Base-by-base conservation (phyloP, 2,888 invertebrate genomes). In the Latrodectus elegans region DNA sequence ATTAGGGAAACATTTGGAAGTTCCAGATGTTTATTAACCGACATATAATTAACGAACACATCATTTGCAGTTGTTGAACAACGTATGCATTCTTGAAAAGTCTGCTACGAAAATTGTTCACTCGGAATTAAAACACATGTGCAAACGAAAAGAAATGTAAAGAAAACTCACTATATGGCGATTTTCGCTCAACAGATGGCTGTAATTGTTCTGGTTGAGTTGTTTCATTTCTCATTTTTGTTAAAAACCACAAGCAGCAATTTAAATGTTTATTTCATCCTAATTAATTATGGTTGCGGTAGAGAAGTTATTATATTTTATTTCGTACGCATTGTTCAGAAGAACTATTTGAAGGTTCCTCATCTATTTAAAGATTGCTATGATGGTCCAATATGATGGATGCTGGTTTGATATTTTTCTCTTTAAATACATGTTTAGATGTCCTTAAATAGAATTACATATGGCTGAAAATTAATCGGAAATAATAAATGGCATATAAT, bases 21-120 rank as follows among this genome's bases (percentile, higher is more conserved):
- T 75, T 68, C 38, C 75, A 82, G 55, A 75, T 82, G 82, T 82
- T 82, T 82, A 82, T 70, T 75, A 82, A 60, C 74, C 74, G 60
- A 55, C 51, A 55, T 55, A 82, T 82, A 82, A 82, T 82, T 82
- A 82, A 82, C 71, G 70, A 11, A 11, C 22, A 51, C 14, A 17
- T 70, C 52, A 72, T 38, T 26, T 60, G 75, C 75, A 60, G 26
- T 60, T 60, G 60, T 60, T 75, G 17, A 60, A 17, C 17, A 12
- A 52, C 55, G 52, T 26, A 70, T 15, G 49, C 6, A 12, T 8
- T 70, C 53, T 78, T 70, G 53, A 60, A 38, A 11, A 26, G 26
- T 65, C 67, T 67, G 52, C 73, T 67, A 6, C 67, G 73, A 74
- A 68, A 15, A 67, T 64, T 22, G 51, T 65, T 52, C 64, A 38